Base-by-base conservation (phyloP, 2,888 invertebrate genomes). In the Pollenia angustigena region DNA sequence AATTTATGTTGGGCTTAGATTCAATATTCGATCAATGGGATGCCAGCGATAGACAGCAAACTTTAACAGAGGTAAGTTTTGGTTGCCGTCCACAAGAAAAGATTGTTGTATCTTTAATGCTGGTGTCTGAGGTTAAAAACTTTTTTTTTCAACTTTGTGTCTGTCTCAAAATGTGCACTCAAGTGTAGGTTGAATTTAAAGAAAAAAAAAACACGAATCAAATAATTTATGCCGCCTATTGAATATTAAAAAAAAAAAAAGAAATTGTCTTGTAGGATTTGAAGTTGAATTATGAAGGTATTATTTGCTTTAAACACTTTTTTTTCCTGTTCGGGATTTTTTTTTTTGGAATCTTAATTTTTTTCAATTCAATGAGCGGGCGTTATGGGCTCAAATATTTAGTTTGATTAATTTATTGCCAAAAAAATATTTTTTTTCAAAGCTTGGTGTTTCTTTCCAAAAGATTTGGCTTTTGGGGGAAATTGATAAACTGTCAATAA, bases 1-100 rank as follows among this genome's bases (percentile, higher is more conserved):
- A 97, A 93, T 95, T 96, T 85, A 94, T 96, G 90, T 93, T 96
- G 69, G 96, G 96, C 8, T 93, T 95, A 11, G 94, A 93, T 83
- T 91, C 90, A 74, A 90, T 93, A 58, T 93, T 92, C 64, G 94
- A 90, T 92, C 92, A 92, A 82, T 94, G 93, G 92, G 92, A 93
- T 85, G 94, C 94, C 58, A 90, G 93, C 56, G 90, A 91, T 76
- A 91, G 91, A 60, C 91, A 94, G 85, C 93, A 94, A 88, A 93
- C 93, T 72, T 90, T 93, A 81, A 92, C 93, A 74, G 94, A 94
- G 93, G 94, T 94, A 90, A 90, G 90, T 89, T 44, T 42, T 40
- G 12, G 60, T 40, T 0, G 12, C 8, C 18, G 76, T 62, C 75
- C 18, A 44, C 52, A 75, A 44, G 54, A 44, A 18, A 44, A 18